Conservation (phyloP, 1,140 invertebrate genomes). For the Alviniconcha marisindica region DNA sequence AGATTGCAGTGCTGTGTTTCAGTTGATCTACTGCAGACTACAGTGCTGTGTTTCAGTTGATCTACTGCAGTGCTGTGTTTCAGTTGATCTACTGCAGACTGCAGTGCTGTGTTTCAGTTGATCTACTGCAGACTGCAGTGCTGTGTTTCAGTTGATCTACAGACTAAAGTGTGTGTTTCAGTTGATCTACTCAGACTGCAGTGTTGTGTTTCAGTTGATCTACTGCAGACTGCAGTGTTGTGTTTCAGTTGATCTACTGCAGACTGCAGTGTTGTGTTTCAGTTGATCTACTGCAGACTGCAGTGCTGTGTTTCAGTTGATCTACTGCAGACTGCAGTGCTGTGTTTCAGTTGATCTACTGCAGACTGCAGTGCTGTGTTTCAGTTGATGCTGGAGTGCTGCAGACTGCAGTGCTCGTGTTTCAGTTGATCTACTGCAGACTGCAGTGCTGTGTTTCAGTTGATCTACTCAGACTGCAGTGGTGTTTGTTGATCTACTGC, state of each 20-base stretch:
- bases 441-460: neutral
- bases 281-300: no score
- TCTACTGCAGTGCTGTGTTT: neutral
- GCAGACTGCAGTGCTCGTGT: no score
- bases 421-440: no score
- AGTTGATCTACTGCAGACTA: neutral
- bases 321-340: no score
- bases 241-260: neutral
- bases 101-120: neutral
- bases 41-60: neutral
- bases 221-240: neutral
- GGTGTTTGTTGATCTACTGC: neutral
- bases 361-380: no score
- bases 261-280: no score
- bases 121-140: neutral
- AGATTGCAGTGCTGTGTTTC: neutral
- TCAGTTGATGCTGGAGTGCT: no score
- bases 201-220: slow-evolving; percentile 6
- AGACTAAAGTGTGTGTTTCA: neutral
- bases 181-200: neutral
- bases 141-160: slow-evolving; percentile 10
- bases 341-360: no score
- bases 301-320: no score
- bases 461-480: neutral
- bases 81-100: neutral